A percentile compares a stretch with the other conserved stretches of the same genome.
Conservation (phyloP, 2,888 invertebrate genomes). For the Tipula vernalis region DNA sequence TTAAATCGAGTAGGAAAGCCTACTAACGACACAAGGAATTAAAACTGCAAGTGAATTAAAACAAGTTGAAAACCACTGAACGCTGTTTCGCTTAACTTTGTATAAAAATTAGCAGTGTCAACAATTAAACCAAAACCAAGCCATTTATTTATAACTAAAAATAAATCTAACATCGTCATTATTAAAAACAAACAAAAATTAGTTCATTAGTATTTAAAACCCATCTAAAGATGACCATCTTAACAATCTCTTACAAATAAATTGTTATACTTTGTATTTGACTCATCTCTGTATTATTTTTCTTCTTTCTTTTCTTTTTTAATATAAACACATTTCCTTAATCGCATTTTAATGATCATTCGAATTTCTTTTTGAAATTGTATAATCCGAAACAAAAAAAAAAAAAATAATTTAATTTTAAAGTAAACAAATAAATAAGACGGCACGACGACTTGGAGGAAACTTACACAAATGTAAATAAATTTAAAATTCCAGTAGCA, state of each 20-base stretch:
- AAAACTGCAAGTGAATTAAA: no score
- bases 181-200: no score
- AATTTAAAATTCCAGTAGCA: constrained; percentile 4
- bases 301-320: neutral
- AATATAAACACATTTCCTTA: neutral
- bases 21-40: no score
- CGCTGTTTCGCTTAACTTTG: no score
- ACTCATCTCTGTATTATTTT: neutral
- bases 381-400: neutral
- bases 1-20: no score
- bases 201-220: neutral
- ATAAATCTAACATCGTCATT: no score
- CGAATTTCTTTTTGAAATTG: neutral
- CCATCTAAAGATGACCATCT: neutral
- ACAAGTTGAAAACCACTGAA: no score
- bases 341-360: neutral
- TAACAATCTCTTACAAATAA: neutral
- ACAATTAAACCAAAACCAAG: no score
- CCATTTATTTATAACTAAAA: no score
- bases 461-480: neutral
- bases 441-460: neutral
- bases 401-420: neutral
- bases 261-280: neutral
- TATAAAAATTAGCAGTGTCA: no score
- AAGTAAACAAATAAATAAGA: neutral